Evolutionary conservation across 1,140 invertebrate species (phyloP).

Genomic region (Chymomyza costata): DNA sequence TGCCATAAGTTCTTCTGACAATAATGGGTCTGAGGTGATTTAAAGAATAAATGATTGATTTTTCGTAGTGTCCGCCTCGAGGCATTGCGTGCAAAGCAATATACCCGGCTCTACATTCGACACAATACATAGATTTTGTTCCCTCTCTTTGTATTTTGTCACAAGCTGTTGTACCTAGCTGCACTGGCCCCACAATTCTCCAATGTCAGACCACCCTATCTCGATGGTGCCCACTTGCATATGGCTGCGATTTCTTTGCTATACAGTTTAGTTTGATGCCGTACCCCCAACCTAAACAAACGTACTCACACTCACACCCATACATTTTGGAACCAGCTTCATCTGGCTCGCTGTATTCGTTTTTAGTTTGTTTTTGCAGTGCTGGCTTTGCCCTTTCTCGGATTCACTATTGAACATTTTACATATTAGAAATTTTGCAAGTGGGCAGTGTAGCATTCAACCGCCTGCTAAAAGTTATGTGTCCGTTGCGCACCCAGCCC

Average conservation of each 20-base stretch:
- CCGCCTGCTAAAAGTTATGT: constrained; percentile 60
- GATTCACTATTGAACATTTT: constrained; percentile 71
- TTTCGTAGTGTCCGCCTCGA: constrained; percentile 23
- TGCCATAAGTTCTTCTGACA: no score
- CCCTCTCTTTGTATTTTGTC: no score
- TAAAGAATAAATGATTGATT: constrained; percentile 71
- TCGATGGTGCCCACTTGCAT: constrained; percentile 20
- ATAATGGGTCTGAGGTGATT: constrained; percentile 68
- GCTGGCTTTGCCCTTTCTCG: constrained; percentile 5
- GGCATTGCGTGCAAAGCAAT: not conserved
- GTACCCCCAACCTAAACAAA: constrained; percentile 15
- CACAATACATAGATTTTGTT: no score
- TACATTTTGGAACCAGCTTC: constrained; percentile 20
- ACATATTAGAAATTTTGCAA: constrained; percentile 71
- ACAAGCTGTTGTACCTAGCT: not conserved
- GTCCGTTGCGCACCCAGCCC: constrained; percentile 37
- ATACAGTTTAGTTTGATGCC: constrained; percentile 51
- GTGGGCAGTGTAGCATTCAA: constrained; percentile 49
- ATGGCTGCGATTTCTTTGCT: constrained; percentile 62
- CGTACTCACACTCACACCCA: constrained; percentile 8
- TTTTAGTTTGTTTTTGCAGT: constrained; percentile 36
- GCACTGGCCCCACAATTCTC: constrained; percentile 28
- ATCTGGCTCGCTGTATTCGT: constrained; percentile 35
- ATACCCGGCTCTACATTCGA: not conserved
- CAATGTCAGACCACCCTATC: constrained; percentile 19